These are phyloP conservation scores for Drosophila kuntzei DNA, from an alignment of 2,888 invertebrate genomes.

Conservation along the genomic window DNA sequence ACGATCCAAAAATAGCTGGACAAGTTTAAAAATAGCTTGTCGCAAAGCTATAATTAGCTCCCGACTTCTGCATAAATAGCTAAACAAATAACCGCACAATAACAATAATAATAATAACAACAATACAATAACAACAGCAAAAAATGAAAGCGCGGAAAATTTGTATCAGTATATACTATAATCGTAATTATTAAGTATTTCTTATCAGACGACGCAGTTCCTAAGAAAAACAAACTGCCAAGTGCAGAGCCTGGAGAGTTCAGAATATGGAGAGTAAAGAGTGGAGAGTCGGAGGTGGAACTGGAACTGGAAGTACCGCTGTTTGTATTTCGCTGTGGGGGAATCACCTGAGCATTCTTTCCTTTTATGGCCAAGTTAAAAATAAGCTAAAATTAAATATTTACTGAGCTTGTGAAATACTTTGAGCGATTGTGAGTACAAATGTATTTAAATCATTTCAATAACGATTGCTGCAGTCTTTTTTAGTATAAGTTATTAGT, in stretches of 20 bases:
- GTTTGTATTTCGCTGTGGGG: constrained; percentile 51
- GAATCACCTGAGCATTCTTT: constrained; percentile 54
- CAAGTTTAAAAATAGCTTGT: constrained; percentile 45
- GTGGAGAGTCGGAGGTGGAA: constrained; percentile 3
- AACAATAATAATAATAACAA: constrained; percentile 19
- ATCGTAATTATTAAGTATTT: constrained; percentile 4
- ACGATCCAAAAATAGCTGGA: constrained; percentile 40
- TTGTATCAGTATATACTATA: constrained; percentile 29
- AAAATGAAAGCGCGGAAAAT: constrained; percentile 32
- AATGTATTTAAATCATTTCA: not conserved
- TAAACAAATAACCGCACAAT: constrained; percentile 29
- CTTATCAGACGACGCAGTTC: constrained; percentile 65
- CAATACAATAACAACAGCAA: constrained; percentile 15
- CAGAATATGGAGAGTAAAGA: not conserved
- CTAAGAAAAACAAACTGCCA: constrained; percentile 59
- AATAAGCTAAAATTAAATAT: constrained; percentile 34
- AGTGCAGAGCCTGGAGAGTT: constrained; percentile 11
- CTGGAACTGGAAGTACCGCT: constrained; percentile 31
- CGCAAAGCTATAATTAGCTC: constrained; percentile 44
- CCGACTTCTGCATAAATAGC: constrained; percentile 42
- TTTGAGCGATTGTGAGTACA: constrained; percentile 7
- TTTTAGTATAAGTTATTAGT: not conserved
- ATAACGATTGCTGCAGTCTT: not conserved
- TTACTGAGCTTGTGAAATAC: constrained; percentile 42
- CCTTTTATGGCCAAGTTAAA: constrained; percentile 39